Evolutionary conservation across 1,140 invertebrate genomes (phyloP), one percentile per base, ranked within the genome.

Genomic region (Lepidotrigona ventralis): DNA sequence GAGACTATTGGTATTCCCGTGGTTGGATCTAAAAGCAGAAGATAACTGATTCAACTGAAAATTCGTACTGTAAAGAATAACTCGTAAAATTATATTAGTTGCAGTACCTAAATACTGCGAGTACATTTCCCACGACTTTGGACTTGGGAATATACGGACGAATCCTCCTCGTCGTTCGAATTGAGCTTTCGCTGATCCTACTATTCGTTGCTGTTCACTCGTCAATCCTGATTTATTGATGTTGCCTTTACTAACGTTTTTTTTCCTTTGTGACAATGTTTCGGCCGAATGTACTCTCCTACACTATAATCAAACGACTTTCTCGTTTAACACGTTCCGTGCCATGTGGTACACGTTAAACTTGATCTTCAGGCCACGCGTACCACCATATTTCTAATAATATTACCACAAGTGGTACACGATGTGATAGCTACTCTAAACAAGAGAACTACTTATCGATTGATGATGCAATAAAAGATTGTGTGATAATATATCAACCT

Each of bases 91-190:
- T n/a, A n/a, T 33, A 1, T 33, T 33, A 33, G 33, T 33, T 33
- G 33, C 4, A 33, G 2, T 3, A 97, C 96, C 96, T 84, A 97
- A 93, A 91, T 96, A 97, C 90, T 96, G 95, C 21, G 96, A 95
- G 92, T 97, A 97, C 88, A 96, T 95, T 91, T 96, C 95, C 98
- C 98, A 98, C 8, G 97, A 97, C 90, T 98, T 97, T 58, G 96
- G 95, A 39, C 97, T 97, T 29, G 98, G 98, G 94, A 99, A 99
- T 90, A 99, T 98, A 46, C 98, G 94, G 53, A 98, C 97, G 94
- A 98, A 99, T 74, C 98, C 98, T 26, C 98, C 98, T 54, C 97
- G 95, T 29, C 98, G 95, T 64, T 96, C 95, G 92, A 98, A 97
- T 93, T 99, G 98, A 46, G 97, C 96, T 83, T 96, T 96, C 23